Conservation (phyloP, 2,113 vertebrate genomes). For the Crotalus horridus region DNA sequence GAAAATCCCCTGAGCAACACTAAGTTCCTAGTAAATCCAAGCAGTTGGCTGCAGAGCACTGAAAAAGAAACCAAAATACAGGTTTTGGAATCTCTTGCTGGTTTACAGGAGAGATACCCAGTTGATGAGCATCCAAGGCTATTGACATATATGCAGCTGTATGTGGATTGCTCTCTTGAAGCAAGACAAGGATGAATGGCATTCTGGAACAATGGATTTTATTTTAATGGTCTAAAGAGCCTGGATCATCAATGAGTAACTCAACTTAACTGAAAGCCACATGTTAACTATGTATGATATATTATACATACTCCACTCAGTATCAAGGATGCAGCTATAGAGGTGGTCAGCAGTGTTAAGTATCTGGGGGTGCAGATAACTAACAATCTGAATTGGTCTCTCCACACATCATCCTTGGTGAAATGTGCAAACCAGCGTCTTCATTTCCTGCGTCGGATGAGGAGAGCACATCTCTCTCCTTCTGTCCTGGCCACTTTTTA, state of each 20-base stretch:
- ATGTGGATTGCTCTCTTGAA: neutral
- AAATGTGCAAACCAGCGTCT: too few relatives aligned
- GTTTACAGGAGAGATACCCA: neutral
- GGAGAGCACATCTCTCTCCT: too few relatives aligned
- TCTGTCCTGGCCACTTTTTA: too few relatives aligned
- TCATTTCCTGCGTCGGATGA: too few relatives aligned
- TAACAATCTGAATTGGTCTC: too few relatives aligned
- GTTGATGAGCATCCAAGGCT: neutral
- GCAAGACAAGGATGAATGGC: neutral
- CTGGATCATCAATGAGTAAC: neutral
- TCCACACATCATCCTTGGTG: too few relatives aligned
- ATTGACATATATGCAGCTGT: neutral
- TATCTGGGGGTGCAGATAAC: too few relatives aligned
- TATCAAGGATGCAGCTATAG: too few relatives aligned
- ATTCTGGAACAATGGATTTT: neutral
- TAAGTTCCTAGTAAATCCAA: conserved; percentile 11
- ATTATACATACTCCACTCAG: neutral
- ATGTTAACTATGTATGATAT: neutral
- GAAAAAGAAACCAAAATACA: neutral
- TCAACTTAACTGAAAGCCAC: neutral
- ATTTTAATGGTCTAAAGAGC: neutral
- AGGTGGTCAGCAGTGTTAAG: too few relatives aligned
- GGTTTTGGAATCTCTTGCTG: neutral
- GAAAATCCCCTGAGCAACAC: conserved; percentile 5
- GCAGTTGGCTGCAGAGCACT: neutral